Evolutionary conservation across 2,888 invertebrate species (phyloP), one percentile per base, ranked within the genome.

Genomic region (Cremastobaeus sp.): DNA sequence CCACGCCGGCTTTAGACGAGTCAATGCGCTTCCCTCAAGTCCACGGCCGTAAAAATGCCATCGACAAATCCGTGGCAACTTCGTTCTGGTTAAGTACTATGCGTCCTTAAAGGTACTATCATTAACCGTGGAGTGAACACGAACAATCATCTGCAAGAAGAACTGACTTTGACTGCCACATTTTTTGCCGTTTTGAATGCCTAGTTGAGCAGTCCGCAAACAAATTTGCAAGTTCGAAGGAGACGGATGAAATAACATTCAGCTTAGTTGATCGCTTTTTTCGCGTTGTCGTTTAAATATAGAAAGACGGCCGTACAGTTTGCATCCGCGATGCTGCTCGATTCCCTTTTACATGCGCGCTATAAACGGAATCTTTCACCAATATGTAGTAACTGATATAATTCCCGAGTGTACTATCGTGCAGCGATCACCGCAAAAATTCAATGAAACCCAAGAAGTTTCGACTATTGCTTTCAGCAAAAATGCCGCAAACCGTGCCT

Each of bases 401-500:
- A n/a, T n/a, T n/a, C n/a, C n/a, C n/a, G n/a, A n/a, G n/a, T n/a
- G n/a, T n/a, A n/a, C n/a, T n/a, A n/a, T n/a, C n/a, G n/a, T n/a
- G n/a, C n/a, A n/a, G n/a, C n/a, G 37, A 17, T 37, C 14, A 9
- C 2, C 1, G 15, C 25, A 41, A 32, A 41, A 41, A 18, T 5
- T 3, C 3, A 3, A 6, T 12, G 48, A 52, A 64, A 64, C 25
- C 6, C 17, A 52, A 34, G 52, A 25, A n/a, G 52, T 35, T 64
- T 65, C 30, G 54, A 45, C 45, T 54, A 47, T 48, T 48, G 55
- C 43, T 60, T 12, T 30, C 28, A 8, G 39, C 39, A 54, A 57
- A 73, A 73, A 52, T 70, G 76, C 74, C 79, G 78, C 79, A 80
- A 81, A 81, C 78, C 81, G 79, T 79, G 80, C 78, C 25, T 79